phyloP scores from a whole-genome alignment of 2,888 invertebrate genomes.

The Tenthredo scrophulariae region DNA sequence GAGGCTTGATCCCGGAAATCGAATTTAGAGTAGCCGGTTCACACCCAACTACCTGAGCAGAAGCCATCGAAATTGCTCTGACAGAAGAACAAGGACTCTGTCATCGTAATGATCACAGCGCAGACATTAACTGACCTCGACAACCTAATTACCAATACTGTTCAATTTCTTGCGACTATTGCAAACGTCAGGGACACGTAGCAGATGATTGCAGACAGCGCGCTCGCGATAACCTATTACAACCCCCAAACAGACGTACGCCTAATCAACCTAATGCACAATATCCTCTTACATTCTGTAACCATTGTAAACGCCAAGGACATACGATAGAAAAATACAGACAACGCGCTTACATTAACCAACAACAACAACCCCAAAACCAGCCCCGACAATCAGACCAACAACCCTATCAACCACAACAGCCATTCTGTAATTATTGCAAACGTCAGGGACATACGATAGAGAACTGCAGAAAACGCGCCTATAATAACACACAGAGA shows the following conservation, averaged over 20 bases:
- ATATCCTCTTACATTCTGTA: background rate
- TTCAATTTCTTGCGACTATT: background rate
- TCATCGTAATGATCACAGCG: background rate
- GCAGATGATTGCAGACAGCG: no score
- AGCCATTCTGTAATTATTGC: no score
- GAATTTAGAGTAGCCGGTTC: background rate
- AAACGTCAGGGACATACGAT: background rate
- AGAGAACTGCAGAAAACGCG: background rate
- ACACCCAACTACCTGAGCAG: background rate
- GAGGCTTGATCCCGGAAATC: background rate
- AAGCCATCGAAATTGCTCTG: background rate
- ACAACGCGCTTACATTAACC: no score
- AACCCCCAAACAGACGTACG: background rate
- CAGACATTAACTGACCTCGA: background rate
- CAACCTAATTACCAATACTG: background rate
- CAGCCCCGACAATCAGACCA: no score
- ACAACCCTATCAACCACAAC: no score
- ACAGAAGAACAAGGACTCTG: slow-evolving; percentile 2
- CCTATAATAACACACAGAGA: background rate
- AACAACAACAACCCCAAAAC: no score
- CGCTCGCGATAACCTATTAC: no score
- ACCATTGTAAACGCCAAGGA: background rate
- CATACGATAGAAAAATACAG: no score
- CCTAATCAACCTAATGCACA: background rate
- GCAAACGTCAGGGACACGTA: background rate